These are phyloP conservation scores for Sitophilus oryzae DNA, from an alignment of 1,140 invertebrate genomes.

Conservation along the genomic window DNA sequence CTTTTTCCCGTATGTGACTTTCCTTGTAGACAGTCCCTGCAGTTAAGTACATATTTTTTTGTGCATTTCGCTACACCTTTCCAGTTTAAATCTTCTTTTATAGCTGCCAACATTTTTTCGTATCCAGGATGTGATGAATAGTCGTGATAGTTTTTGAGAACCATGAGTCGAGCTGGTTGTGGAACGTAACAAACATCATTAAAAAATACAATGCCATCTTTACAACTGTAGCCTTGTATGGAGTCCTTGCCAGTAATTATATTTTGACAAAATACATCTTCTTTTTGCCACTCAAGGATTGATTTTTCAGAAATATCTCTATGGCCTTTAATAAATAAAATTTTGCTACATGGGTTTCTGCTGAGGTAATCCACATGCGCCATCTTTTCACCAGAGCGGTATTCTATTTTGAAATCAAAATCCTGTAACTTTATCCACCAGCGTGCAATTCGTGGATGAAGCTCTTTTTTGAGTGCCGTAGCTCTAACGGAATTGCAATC, in stretches of 20 bases:
- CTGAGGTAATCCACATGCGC: constrained; percentile 29
- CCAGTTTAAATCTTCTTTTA: constrained; percentile 2
- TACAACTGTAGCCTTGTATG: neutral
- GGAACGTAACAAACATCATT: neutral
- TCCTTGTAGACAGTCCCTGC: constrained; percentile 4
- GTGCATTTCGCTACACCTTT: neutral
- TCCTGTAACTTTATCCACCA: constrained; percentile 28
- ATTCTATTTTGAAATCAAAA: constrained; percentile 33
- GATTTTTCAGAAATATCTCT: neutral
- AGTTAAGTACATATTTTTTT: constrained; percentile 16
- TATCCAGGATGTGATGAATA: constrained; percentile 1
- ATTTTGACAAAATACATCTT: neutral
- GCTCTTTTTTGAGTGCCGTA: constrained; percentile 21
- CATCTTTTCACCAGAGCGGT: constrained; percentile 36
- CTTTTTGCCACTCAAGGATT: neutral
- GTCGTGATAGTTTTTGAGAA: constrained; percentile 3
- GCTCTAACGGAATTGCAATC: constrained; percentile 29
- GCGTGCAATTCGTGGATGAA: constrained; percentile 23
- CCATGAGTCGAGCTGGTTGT: neutral
- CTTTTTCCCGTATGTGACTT: constrained; percentile 6
- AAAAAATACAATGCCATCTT: too few relatives aligned
- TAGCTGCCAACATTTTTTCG: neutral
- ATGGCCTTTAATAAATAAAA: too few relatives aligned
- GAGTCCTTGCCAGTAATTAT: neutral
- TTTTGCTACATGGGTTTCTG: too few relatives aligned